Evolutionary conservation across 2,888 invertebrate species (phyloP).

Genomic region (Microctonus brassicae): DNA sequence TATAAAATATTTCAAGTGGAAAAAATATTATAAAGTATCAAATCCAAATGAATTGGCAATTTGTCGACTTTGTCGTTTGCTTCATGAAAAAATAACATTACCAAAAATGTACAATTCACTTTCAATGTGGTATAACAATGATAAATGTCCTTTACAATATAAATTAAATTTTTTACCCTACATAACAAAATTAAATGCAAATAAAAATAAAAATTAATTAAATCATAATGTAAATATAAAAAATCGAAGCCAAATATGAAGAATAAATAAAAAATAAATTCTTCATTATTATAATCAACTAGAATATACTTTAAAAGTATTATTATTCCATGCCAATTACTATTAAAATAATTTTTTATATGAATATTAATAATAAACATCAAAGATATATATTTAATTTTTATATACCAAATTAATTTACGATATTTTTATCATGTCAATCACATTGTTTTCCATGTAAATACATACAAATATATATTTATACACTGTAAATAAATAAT

Average conservation of each 20-base stretch:
- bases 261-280: neutral
- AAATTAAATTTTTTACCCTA: constrained; percentile 36
- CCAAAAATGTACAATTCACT: constrained; percentile 45
- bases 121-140: constrained; percentile 52
- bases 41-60: constrained; percentile 71
- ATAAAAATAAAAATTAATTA: neutral
- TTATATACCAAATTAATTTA: too few species aligned
- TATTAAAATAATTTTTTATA: too few species aligned
- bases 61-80: constrained; percentile 74
- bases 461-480: too few species aligned
- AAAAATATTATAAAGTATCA: constrained; percentile 71
- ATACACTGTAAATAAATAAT: too few species aligned
- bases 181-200: constrained; percentile 18
- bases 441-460: too few species aligned
- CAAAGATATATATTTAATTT: too few species aligned
- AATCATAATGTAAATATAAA: neutral
- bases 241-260: neutral
- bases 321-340: too few species aligned
- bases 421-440: too few species aligned
- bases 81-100: constrained; percentile 62
- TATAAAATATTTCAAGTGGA: constrained; percentile 78
- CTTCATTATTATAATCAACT: too few species aligned
- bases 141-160: constrained; percentile 54
- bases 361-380: too few species aligned
- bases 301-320: too few species aligned